These are phyloP conservation scores for Chloromyia formosa DNA, from an alignment of 2,888 invertebrate species.

Conservation along the genomic window DNA sequence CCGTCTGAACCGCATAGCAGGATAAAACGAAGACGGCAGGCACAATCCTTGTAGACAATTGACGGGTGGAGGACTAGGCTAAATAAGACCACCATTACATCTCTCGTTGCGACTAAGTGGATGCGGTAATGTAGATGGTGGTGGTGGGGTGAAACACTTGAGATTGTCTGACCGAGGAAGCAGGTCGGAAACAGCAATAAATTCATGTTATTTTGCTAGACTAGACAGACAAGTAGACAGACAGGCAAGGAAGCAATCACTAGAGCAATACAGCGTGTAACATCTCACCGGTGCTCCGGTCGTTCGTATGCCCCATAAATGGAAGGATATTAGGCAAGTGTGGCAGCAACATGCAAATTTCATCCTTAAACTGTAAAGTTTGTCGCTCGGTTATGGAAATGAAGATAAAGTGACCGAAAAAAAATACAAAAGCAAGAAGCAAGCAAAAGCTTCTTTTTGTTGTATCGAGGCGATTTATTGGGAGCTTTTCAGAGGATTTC, in stretches of 20 bases:
- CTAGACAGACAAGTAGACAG: slow-evolving; percentile 41
- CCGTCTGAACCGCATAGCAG: background rate
- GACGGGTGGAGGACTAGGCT: background rate
- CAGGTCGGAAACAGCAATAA: slow-evolving; percentile 43
- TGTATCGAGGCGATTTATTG: too few relatives aligned
- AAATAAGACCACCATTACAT: background rate
- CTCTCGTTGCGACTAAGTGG: background rate
- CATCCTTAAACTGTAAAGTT: slow-evolving; percentile 11
- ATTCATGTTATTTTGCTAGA: slow-evolving; percentile 41
- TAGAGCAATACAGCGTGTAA: slow-evolving; percentile 3
- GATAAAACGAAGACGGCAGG: slow-evolving; percentile 5
- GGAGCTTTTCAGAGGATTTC: too few relatives aligned
- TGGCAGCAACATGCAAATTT: slow-evolving; percentile 32
- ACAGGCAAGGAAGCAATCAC: slow-evolving; percentile 8
- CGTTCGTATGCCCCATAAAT: background rate
- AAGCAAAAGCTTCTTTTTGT: too few relatives aligned
- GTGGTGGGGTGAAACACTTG: slow-evolving; percentile 23
- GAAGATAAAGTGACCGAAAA: too few relatives aligned
- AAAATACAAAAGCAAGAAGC: too few relatives aligned
- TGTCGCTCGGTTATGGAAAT: background rate
- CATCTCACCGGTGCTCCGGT: background rate
- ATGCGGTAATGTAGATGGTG: background rate
- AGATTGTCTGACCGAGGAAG: slow-evolving; percentile 35
- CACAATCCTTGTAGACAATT: slow-evolving; percentile 6
- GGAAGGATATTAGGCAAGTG: slow-evolving; percentile 18